phyloP scores from a whole-genome alignment of 2,888 invertebrate species.

The Agapostemon virescens region DNA sequence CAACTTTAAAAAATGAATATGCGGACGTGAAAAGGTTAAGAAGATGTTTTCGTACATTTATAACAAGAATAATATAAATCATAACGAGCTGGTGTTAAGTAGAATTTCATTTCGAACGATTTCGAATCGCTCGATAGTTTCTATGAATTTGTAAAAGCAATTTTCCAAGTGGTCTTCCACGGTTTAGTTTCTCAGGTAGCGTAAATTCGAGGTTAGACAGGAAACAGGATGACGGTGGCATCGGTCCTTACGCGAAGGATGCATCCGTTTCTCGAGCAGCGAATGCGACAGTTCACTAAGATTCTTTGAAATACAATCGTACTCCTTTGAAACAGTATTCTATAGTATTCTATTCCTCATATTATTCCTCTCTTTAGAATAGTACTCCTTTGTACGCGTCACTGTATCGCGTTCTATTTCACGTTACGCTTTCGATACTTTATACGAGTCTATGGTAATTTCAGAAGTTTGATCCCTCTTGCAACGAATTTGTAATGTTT shows the following conservation, averaged over 20 bases:
- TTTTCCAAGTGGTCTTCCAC: neutral
- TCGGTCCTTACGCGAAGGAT: conserved; percentile 1
- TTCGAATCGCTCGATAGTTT: neutral
- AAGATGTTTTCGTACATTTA: too few species aligned
- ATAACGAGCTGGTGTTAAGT: too few species aligned
- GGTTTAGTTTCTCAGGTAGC: neutral
- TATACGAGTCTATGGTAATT: conserved; percentile 19
- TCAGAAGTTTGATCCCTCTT: conserved; percentile 15
- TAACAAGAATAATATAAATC: too few species aligned
- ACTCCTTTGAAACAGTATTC: conserved; percentile 23
- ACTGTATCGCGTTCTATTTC: conserved; percentile 29
- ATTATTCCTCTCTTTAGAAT: conserved; percentile 9
- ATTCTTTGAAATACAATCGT: conserved; percentile 23
- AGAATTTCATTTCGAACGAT: neutral
- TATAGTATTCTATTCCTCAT: conserved; percentile 17
- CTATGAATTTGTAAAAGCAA: neutral
- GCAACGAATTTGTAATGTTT: neutral
- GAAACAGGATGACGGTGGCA: neutral
- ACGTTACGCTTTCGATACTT: conserved; percentile 28
- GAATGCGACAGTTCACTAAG: conserved; percentile 19
- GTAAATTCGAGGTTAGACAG: neutral
- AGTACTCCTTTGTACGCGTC: conserved; percentile 28
- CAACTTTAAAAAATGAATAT: too few species aligned
- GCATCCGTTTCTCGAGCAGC: neutral
- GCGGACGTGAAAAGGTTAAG: too few species aligned